Percentiles rank a stretch among this genome's conserved stretches.
Conservation (phyloP, 2,888 invertebrate genomes). For the Marasmarcha lunaedactyla region DNA sequence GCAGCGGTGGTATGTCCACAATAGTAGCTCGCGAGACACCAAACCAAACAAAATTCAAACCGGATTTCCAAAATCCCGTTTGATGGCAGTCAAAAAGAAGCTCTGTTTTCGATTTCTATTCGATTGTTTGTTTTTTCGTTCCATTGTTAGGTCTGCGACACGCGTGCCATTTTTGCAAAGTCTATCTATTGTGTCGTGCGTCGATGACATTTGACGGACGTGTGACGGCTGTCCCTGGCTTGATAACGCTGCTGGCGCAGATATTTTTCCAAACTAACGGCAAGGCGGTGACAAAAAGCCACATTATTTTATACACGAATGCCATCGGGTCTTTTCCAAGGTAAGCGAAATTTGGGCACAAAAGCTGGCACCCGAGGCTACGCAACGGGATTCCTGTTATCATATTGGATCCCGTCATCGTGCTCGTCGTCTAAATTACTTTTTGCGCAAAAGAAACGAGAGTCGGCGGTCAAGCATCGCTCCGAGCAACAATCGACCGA, state of each 20-base stretch:
- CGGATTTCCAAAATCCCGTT: constrained; percentile 70
- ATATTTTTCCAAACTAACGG: neutral
- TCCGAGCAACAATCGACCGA: constrained; percentile 49
- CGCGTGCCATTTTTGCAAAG: constrained; percentile 64
- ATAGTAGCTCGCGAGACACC: constrained; percentile 22
- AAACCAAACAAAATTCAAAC: constrained; percentile 55
- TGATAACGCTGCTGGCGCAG: constrained; percentile 15
- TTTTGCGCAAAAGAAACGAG: constrained; percentile 54
- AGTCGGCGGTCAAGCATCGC: constrained; percentile 38
- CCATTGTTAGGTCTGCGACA: constrained; percentile 58
- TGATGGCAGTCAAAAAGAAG: constrained; percentile 55
- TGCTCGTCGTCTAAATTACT: constrained; percentile 48
- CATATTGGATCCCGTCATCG: constrained; percentile 53
- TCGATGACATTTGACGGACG: constrained; percentile 62
- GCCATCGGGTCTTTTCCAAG: constrained; percentile 21
- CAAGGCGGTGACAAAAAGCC: neutral
- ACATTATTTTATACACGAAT: neutral
- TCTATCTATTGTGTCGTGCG: constrained; percentile 53
- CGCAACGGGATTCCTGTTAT: constrained; percentile 66
- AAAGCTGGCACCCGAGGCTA: constrained; percentile 39
- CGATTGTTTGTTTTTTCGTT: constrained; percentile 62
- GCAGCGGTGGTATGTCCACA: neutral
- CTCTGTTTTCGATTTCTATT: constrained; percentile 68
- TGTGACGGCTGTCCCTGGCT: constrained; percentile 21
- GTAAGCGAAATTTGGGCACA: constrained; percentile 21